phyloP scores from a whole-genome alignment of 2,113 vertebrate genomes.

The Arenaria interpres region DNA sequence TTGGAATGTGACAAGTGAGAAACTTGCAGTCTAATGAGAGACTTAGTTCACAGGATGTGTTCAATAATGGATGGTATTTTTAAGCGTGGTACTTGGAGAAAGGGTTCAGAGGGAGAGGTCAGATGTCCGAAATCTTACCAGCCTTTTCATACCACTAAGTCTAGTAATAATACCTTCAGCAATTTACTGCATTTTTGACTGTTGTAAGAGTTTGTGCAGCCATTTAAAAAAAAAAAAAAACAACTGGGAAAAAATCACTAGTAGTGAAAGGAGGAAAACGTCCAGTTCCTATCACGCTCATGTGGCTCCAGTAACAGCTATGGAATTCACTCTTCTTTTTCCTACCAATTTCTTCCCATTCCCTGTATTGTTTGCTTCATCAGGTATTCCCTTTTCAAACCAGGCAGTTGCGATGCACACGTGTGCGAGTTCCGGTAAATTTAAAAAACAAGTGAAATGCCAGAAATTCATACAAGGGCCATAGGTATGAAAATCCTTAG shows the following conservation, averaged over 20 bases:
- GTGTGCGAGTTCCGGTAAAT: not conserved
- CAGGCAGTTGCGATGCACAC: not conserved
- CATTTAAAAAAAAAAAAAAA: not conserved
- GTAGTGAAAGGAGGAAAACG: not conserved
- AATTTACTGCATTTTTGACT: not conserved
- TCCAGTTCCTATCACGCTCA: not conserved
- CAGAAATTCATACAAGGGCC: not conserved
- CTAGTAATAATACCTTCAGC: not conserved
- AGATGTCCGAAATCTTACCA: not conserved
- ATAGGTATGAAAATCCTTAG: not conserved
- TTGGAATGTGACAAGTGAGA: not conserved
- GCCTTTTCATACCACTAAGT: not conserved
- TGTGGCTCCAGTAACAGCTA: not conserved
- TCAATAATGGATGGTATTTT: fast-evolving
- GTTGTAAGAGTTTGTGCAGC: fast-evolving
- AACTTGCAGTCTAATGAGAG: not conserved
- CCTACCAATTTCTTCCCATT: not conserved
- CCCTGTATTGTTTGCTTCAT: not conserved
- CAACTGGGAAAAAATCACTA: not conserved
- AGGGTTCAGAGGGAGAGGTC: not conserved
- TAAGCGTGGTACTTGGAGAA: not conserved
- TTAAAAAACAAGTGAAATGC: not conserved
- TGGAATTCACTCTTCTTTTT: not conserved
- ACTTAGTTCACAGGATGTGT: fast-evolving
- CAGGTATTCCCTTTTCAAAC: not conserved